Evolutionary conservation across 2,888 invertebrate species (phyloP), one percentile per base, ranked within the genome.

Genomic region (Ecliptopera silaceata): DNA sequence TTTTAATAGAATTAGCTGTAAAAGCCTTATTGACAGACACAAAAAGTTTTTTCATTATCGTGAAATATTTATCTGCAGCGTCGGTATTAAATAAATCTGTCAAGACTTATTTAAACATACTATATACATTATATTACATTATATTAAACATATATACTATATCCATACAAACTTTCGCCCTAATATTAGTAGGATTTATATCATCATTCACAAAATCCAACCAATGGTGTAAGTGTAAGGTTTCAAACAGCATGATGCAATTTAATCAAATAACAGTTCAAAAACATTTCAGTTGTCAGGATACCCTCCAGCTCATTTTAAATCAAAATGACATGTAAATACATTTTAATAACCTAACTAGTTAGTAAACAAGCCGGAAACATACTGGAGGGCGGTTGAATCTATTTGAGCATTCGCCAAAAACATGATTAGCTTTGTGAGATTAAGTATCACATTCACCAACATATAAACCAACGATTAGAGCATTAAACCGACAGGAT

Each of bases 341-440:
- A 57, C 54, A 51, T 44, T 26, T 51, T 47, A 54, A 54, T 56
- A 39, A 39, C 31, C 6, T 15, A 41, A 50, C 39, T 32, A 47
- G 51, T 42, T 18, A 36, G 48, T 56, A 57, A 53, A 54, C 58
- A 62, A 55, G 51, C 49, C 45, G 12, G 55, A 45, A 50, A 57
- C 20, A 32, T 39, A 42, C 50, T 36, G 39, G n/a, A 32, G 51
- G 49, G 20, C 15, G 50, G 44, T 39, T 36, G 53, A 57, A 59
- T 47, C 61, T 59, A 64, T 66, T 66, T 66, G 66, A 66, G 61
- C 56, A 56, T 54, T 41, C 42, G 66, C 63, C 66, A 64, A 66
- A 64, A 66, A 58, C 62, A 52, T 61, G 61, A 66, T 66, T 64
- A 66, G 64, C 62, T 63, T 56, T 36, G 46, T 52, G 56, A 62